Evolutionary conservation across 2,113 vertebrate genomes (phyloP).

Genomic region (Lophius piscatorius): DNA sequence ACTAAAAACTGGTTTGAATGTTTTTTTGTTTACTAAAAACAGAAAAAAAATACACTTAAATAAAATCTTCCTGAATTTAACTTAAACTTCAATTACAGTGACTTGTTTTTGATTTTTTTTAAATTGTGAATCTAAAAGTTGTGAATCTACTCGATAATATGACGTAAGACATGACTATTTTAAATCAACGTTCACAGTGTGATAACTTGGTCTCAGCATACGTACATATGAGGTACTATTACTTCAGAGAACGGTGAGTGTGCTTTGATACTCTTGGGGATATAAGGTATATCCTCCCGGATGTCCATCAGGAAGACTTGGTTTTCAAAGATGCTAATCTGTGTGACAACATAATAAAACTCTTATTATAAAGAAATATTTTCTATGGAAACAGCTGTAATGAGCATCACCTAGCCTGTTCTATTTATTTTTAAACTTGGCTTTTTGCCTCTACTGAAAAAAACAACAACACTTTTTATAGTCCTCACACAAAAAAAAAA

Average conservation of each 20-base stretch:
- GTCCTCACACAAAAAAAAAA: conserved; percentile 4
- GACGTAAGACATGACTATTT: no score
- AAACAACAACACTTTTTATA: conserved; percentile 25
- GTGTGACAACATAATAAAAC: conserved; percentile 19
- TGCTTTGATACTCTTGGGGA: conserved; percentile 39
- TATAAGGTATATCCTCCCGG: conserved; percentile 1
- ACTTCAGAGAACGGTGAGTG: no score
- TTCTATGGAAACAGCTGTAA: conserved; percentile 32
- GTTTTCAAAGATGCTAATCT: conserved; percentile 20
- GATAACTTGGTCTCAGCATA: conserved; percentile 19
- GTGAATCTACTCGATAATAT: no score
- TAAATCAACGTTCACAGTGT: no score
- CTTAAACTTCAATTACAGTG: no score
- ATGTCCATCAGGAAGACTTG: conserved; percentile 27
- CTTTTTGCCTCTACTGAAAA: conserved; percentile 37
- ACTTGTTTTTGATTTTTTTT: no score
- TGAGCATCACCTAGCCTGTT: conserved; percentile 13
- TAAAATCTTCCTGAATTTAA: no score
- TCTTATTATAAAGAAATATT: conserved; percentile 16
- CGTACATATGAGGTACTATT: conserved; percentile 2
- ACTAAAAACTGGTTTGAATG: no score
- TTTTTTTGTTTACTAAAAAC: conserved; percentile 39
- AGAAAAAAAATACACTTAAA: no score
- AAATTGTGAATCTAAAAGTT: no score
- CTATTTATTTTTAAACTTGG: conserved; percentile 51